These are phyloP conservation scores for Drosophila quinaria DNA, from an alignment of 2,888 invertebrate species.

Conservation along the genomic window DNA sequence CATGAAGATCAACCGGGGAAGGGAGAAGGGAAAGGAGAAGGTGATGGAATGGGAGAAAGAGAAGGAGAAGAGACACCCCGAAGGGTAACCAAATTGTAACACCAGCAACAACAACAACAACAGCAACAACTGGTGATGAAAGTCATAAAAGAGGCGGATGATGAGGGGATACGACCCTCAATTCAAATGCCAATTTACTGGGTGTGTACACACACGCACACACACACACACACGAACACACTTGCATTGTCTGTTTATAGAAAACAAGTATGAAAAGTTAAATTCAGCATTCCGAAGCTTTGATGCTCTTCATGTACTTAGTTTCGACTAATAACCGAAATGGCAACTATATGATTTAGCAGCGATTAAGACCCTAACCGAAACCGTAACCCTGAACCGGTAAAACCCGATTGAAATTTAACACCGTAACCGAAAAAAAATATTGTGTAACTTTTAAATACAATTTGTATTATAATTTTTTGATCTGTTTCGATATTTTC, in stretches of 20 bases:
- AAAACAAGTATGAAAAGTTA: slow-evolving; percentile 24
- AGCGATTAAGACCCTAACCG: too few relatives aligned
- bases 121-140: slow-evolving; percentile 48
- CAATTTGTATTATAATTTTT: too few relatives aligned
- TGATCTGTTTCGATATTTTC: too few relatives aligned
- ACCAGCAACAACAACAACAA: slow-evolving; percentile 56
- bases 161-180: slow-evolving; percentile 56
- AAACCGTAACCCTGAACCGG: too few relatives aligned
- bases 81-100: slow-evolving; percentile 77
- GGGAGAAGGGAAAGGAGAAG: not conserved
- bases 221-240: slow-evolving; percentile 15
- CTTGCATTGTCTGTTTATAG: slow-evolving; percentile 63
- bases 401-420: too few relatives aligned
- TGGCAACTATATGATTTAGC: too few relatives aligned
- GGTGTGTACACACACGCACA: slow-evolving; percentile 67
- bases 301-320: too few relatives aligned
- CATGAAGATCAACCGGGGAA: slow-evolving; percentile 83
- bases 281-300: not conserved
- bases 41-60: too few relatives aligned
- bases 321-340: too few relatives aligned
- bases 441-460: too few relatives aligned
- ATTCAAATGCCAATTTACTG: slow-evolving; percentile 81
- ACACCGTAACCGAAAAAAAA: too few relatives aligned
- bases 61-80: slow-evolving; percentile 39
- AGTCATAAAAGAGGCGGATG: slow-evolving; percentile 43